Conservation (phyloP, 37 sponge, comb jelly and placozoan species). For the Haliclona indistincta region DNA sequence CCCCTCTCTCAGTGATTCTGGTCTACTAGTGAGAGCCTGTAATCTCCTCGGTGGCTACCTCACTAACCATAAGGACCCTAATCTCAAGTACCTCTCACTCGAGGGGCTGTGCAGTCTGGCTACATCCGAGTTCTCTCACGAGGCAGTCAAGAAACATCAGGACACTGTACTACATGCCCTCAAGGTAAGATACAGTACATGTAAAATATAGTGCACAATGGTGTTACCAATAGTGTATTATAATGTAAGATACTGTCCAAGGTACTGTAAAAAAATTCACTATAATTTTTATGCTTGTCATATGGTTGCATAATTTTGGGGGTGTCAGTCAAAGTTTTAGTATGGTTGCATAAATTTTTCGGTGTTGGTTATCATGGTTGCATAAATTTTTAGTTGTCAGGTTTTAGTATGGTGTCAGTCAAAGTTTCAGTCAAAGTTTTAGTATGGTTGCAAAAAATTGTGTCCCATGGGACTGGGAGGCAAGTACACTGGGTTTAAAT, state of each 20-base stretch:
- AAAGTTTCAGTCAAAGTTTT: too few relatives aligned
- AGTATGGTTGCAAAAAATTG: too few relatives aligned
- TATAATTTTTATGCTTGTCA: neutral
- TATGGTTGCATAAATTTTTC: too few relatives aligned
- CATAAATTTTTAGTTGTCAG: too few relatives aligned
- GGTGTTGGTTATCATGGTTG: too few relatives aligned
- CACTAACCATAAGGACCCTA: slow-evolving; percentile 85
- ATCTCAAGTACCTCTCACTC: slow-evolving; percentile 89
- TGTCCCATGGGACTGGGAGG: too few relatives aligned
- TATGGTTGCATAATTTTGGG: neutral
- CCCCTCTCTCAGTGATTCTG: slow-evolving; percentile 68
- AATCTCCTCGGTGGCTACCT: slow-evolving; percentile 88
- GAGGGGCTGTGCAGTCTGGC: slow-evolving; percentile 85
- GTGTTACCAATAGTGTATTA: neutral
- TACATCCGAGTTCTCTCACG: slow-evolving; percentile 75
- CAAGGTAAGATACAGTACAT: slow-evolving; percentile 53
- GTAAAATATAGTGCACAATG: neutral
- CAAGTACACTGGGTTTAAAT: too few relatives aligned
- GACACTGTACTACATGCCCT: slow-evolving; percentile 78
- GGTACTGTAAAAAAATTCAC: too few relatives aligned
- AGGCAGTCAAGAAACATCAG: slow-evolving; percentile 93
- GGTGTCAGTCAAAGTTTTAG: too few relatives aligned
- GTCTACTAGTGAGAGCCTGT: slow-evolving; percentile 83
- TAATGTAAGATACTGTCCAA: too few relatives aligned
- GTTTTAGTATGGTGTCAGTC: too few relatives aligned